Evolutionary conservation across 2,113 vertebrate genomes (phyloP).

Genomic region (Petrocephalus microphthalmus): DNA sequence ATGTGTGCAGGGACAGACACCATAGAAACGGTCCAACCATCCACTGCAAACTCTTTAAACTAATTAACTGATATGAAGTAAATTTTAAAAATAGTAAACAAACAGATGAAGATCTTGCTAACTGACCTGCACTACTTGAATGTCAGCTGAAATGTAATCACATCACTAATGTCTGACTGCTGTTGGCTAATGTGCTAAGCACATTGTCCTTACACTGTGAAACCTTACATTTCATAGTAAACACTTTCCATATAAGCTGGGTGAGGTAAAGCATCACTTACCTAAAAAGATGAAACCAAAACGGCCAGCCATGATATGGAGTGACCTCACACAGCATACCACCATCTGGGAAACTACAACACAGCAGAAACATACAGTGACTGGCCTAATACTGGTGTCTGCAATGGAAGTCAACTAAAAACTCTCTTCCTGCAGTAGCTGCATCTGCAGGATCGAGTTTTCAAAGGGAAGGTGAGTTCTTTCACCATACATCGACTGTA

Average conservation of each 20-base stretch:
- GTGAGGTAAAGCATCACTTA: conserved; percentile 42
- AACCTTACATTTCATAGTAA: not conserved
- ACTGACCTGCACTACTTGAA: not conserved
- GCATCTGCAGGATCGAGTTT: not conserved
- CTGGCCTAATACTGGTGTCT: not conserved
- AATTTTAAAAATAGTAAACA: not conserved
- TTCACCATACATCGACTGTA: not conserved
- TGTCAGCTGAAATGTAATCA: not conserved
- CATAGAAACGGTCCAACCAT: not conserved
- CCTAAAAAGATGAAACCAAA: conserved; percentile 51
- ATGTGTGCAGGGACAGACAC: not conserved
- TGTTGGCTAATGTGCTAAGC: not conserved
- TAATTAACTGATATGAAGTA: not conserved
- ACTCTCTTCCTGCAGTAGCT: not conserved
- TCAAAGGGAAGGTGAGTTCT: not conserved
- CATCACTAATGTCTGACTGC: not conserved
- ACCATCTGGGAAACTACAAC: conserved; percentile 42
- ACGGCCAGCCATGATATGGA: conserved; percentile 36
- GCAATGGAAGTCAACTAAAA: not conserved
- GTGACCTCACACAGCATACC: conserved; percentile 22
- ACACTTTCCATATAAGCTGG: not conserved
- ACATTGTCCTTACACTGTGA: not conserved
- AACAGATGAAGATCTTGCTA: not conserved
- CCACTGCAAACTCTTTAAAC: not conserved
- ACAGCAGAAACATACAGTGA: conserved; percentile 24